Evolutionary conservation across 2,797 vertebrate species (phyloP).

Genomic region (Muraenolepis orangiensis): DNA sequence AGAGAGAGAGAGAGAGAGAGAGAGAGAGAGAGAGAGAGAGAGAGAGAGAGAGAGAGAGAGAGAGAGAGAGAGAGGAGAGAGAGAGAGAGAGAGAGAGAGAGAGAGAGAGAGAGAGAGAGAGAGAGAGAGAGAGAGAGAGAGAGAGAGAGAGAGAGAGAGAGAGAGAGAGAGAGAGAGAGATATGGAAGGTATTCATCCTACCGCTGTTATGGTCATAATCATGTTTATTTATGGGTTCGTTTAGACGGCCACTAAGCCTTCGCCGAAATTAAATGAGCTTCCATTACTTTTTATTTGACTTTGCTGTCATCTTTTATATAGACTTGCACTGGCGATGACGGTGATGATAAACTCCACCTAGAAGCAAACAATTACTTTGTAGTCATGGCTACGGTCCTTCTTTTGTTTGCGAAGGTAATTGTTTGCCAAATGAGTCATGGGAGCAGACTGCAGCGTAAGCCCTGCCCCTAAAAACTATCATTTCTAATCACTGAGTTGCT

Average conservation of each 20-base stretch:
- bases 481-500: slow-evolving; percentile 16
- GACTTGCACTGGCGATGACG: background rate
- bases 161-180: background rate
- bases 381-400: background rate
- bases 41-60: background rate
- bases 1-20: background rate
- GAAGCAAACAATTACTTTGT: background rate
- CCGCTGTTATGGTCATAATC: background rate
- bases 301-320: background rate
- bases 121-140: background rate
- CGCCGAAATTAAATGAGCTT: background rate
- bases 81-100: background rate
- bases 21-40: background rate
- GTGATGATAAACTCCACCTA: background rate
- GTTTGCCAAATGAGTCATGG: slow-evolving; percentile 5
- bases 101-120: background rate
- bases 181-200: background rate
- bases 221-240: background rate
- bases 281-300: background rate
- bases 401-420: background rate
- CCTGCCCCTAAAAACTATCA: background rate
- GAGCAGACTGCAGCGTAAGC: background rate
- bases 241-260: background rate
- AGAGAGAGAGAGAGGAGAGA: background rate
- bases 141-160: background rate